Conservation (phyloP, 2,113 vertebrate species). For the Xenus cinereus region DNA sequence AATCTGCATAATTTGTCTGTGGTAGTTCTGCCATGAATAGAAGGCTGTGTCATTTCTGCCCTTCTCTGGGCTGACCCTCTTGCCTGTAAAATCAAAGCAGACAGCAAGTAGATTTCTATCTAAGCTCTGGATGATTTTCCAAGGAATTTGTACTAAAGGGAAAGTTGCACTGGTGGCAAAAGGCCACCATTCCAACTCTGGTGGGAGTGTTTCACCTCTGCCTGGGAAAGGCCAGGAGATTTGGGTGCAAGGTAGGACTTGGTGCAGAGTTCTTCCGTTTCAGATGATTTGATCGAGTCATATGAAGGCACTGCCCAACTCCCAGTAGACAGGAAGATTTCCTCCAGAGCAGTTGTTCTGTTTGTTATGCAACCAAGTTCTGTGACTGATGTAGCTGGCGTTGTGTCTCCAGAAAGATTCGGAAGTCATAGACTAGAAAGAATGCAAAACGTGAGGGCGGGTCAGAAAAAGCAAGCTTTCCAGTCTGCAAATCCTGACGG, state of each 20-base stretch:
- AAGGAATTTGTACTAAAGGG: background rate
- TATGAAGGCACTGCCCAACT: background rate
- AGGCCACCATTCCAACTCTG: no score
- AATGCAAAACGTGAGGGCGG: background rate
- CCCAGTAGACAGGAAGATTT: background rate
- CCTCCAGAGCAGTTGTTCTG: background rate
- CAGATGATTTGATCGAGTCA: background rate
- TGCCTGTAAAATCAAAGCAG: background rate
- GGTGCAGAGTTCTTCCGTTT: background rate
- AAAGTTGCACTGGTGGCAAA: background rate
- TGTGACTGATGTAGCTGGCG: background rate
- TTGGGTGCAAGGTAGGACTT: background rate
- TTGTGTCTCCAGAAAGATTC: background rate
- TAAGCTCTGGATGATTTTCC: background rate
- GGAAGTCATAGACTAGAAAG: background rate
- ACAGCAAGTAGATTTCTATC: background rate
- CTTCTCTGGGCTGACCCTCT: background rate
- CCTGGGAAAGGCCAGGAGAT: fast-evolving
- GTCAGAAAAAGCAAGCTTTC: background rate
- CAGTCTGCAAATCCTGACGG: background rate
- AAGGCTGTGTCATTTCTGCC: background rate
- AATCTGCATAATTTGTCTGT: background rate
- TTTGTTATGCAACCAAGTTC: background rate
- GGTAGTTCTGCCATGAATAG: background rate
- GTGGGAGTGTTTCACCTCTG: background rate